Percentiles rank a stretch among this genome's conserved stretches.
phyloP scores from a whole-genome alignment of 1,140 invertebrate genomes.

The Ceratitis capitata region DNA sequence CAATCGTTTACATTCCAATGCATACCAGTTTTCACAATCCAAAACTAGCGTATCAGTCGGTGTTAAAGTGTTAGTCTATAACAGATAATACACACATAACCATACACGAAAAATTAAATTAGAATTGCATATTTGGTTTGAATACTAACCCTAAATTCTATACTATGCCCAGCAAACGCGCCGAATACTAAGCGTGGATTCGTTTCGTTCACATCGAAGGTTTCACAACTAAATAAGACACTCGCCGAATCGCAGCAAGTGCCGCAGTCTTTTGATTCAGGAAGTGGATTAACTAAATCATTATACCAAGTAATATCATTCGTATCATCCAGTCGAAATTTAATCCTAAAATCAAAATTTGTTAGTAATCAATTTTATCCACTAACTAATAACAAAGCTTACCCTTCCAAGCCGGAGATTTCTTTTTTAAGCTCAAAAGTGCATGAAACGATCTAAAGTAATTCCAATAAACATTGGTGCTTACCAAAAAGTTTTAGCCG shows the following conservation, averaged over 20 bases:
- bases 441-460: conserved; percentile 55
- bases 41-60: conserved; percentile 70
- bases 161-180: conserved; percentile 73
- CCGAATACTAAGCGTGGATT: conserved; percentile 69
- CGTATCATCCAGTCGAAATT: conserved; percentile 73
- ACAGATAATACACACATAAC: neutral
- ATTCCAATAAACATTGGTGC: neutral
- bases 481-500: neutral
- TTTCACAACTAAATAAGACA: conserved; percentile 75
- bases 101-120: too few relatives aligned
- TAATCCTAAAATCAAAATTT: conserved; percentile 67
- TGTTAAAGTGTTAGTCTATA: conserved; percentile 66
- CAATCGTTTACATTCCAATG: conserved; percentile 72
- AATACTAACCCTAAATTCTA: conserved; percentile 71
- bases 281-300: conserved; percentile 63
- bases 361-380: neutral
- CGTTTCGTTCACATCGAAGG: conserved; percentile 70
- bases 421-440: conserved; percentile 58
- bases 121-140: neutral
- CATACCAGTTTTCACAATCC: conserved; percentile 73
- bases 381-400: conserved; percentile 36
- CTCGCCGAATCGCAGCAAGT: conserved; percentile 59
- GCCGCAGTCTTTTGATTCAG: conserved; percentile 67
- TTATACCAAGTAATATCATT: conserved; percentile 74
- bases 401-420: conserved; percentile 59